A percentile compares a stretch with the other conserved stretches of the same genome.
Conservation (phyloP, 2,888 invertebrate genomes). For the Coremacera marginata region DNA sequence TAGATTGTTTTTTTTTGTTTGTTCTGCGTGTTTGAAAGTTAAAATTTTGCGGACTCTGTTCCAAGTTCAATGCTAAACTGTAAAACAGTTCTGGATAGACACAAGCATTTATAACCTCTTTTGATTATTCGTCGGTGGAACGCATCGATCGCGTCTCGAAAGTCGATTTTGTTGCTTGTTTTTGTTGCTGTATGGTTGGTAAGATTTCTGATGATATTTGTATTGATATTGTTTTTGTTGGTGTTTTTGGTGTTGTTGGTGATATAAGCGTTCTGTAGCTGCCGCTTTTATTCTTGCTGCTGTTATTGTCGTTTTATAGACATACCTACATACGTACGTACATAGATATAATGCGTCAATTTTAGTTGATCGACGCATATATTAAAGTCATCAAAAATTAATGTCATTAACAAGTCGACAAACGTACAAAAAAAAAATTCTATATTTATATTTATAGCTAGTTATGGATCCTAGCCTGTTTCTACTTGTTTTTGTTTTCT, state of each 20-base stretch:
- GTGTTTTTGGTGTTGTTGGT: slow-evolving; percentile 20
- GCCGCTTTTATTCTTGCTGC: not conserved
- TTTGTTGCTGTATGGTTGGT: not conserved
- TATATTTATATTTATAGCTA: not conserved
- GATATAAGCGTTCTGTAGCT: not conserved
- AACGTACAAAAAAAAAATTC: slow-evolving; percentile 22
- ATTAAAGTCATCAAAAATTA: slow-evolving; percentile 40
- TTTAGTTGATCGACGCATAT: not conserved
- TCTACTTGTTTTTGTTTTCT: slow-evolving; percentile 17
- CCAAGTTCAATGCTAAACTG: slow-evolving; percentile 67
- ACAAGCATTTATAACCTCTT: slow-evolving; percentile 64
- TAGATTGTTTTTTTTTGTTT: slow-evolving; percentile 20
- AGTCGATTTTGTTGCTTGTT: slow-evolving; percentile 33
- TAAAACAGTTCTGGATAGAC: slow-evolving; percentile 61
- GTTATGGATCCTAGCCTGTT: slow-evolving; percentile 17
- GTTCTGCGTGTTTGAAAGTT: not conserved
- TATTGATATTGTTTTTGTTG: not conserved
- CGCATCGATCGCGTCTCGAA: slow-evolving; percentile 13
- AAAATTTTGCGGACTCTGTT: slow-evolving; percentile 59
- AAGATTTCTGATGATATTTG: not conserved
- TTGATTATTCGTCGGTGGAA: slow-evolving; percentile 20
- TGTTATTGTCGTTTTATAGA: not conserved
- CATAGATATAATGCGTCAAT: not conserved
- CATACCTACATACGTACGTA: slow-evolving; percentile 9
- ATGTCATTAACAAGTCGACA: slow-evolving; percentile 43